A percentile compares a stretch with the other conserved stretches of the same genome.
phyloP scores from a whole-genome alignment of 2,113 vertebrate genomes.

The Glaucidium brasilianum region DNA sequence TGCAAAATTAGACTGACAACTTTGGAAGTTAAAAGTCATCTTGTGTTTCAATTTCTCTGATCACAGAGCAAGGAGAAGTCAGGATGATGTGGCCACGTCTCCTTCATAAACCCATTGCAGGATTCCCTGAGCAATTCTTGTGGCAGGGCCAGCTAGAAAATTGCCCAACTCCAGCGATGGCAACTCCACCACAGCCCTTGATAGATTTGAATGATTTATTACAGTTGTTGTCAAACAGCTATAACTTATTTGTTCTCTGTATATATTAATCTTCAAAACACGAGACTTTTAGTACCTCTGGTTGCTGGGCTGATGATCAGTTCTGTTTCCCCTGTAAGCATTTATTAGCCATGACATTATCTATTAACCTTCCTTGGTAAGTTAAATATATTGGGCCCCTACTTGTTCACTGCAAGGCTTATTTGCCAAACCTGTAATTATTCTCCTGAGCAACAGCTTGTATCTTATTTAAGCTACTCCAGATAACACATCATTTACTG shows the following conservation, averaged over 20 bases:
- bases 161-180: not conserved
- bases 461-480: not conserved
- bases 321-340: not conserved
- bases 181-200: not conserved
- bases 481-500: not conserved
- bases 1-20: not conserved
- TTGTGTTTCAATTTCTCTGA: not conserved
- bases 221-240: rapidly evolving
- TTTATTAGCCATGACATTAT: not conserved
- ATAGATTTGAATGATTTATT: not conserved
- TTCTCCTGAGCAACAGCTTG: not conserved
- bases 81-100: not conserved
- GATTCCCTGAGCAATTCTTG: not conserved
- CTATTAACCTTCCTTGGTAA: not conserved
- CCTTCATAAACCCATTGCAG: not conserved
- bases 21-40: not conserved
- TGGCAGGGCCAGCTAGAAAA: not conserved
- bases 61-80: not conserved
- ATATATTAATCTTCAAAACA: not conserved
- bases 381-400: not conserved
- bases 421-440: not conserved
- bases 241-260: not conserved
- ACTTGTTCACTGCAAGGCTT: not conserved
- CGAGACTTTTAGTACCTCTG: not conserved
- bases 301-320: not conserved